phyloP scores from a whole-genome alignment of 2,113 vertebrate genomes.

The Sebastes schlegelii region DNA sequence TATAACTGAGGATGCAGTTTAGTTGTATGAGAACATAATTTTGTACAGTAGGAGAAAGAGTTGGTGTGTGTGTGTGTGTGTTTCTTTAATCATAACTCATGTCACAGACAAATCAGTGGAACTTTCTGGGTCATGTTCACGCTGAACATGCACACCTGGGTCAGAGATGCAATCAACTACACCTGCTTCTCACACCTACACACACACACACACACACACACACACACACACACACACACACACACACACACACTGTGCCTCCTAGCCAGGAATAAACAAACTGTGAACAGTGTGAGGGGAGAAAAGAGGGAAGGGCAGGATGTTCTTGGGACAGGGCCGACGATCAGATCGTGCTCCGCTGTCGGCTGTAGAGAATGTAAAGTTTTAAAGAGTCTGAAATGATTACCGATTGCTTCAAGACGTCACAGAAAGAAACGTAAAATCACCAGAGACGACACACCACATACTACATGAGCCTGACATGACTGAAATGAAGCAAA shows the following conservation, averaged over 20 bases:
- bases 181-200: slow-evolving; percentile 33
- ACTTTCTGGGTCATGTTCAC: slow-evolving; percentile 37
- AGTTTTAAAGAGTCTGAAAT: neutral
- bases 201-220: neutral
- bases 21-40: too few species aligned
- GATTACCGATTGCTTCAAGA: neutral
- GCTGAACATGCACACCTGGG: slow-evolving; percentile 32
- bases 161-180: slow-evolving; percentile 10
- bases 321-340: slow-evolving; percentile 27
- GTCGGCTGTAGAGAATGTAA: neutral
- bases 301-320: slow-evolving; percentile 4
- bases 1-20: too few species aligned
- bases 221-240: slow-evolving; percentile 5
- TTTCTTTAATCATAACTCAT: neutral
- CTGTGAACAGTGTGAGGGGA: neutral
- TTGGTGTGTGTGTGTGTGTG: neutral
- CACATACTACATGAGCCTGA: neutral
- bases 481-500: too few species aligned
- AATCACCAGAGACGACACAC: neutral
- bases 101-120: neutral
- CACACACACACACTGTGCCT: slow-evolving; percentile 1
- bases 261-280: too few species aligned
- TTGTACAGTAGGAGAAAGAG: too few species aligned
- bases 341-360: neutral
- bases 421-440: neutral